Conservation (phyloP, 1,140 invertebrate species). For the Cotesia typhae region DNA sequence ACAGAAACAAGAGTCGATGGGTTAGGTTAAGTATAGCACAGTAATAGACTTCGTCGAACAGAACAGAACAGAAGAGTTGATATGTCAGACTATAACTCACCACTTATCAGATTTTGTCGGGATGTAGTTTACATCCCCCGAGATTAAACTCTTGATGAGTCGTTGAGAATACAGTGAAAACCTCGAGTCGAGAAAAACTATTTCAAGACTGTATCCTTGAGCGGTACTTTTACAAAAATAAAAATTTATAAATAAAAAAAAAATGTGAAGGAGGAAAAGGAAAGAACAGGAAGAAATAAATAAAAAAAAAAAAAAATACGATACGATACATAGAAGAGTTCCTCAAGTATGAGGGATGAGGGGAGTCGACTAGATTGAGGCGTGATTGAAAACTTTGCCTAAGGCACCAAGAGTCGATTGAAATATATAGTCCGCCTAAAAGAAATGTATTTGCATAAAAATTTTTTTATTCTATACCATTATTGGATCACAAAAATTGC, state of each 20-base stretch:
- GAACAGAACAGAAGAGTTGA: not conserved
- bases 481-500: slow-evolving; percentile 12
- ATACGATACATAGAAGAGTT: slow-evolving; percentile 30
- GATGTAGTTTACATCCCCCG: slow-evolving; percentile 26
- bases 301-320: not conserved
- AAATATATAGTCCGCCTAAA: slow-evolving; percentile 43
- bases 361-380: slow-evolving; percentile 53
- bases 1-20: slow-evolving; percentile 1
- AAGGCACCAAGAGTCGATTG: slow-evolving; percentile 53
- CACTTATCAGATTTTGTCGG: slow-evolving; percentile 22
- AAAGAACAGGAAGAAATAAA: slow-evolving; percentile 30
- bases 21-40: too few relatives aligned
- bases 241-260: slow-evolving; percentile 14
- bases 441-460: slow-evolving; percentile 19
- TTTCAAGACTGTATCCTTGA: slow-evolving; percentile 30
- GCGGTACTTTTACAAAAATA: slow-evolving; percentile 30
- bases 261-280: not conserved
- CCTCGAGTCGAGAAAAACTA: slow-evolving; percentile 27
- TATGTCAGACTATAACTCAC: slow-evolving; percentile 4
- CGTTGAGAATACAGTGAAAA: slow-evolving; percentile 10
- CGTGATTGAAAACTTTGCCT: slow-evolving; percentile 62
- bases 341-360: slow-evolving; percentile 28
- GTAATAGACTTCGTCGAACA: too few relatives aligned
- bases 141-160: slow-evolving; percentile 26
- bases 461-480: slow-evolving; percentile 9